Conservation (phyloP, 2,888 invertebrate genomes). For the Plutella xylostella region DNA sequence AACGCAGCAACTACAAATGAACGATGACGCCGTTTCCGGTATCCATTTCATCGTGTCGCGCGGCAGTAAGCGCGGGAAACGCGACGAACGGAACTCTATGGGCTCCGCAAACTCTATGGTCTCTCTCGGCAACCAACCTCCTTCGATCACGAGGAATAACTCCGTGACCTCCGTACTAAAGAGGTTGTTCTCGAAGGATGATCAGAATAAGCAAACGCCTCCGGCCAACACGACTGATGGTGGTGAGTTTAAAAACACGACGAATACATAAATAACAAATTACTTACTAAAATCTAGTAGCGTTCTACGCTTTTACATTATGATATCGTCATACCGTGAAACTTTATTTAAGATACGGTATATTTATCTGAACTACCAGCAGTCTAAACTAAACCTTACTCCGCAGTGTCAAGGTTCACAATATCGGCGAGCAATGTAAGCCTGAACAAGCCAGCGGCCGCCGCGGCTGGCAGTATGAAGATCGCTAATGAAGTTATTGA, state of each 20-base stretch:
- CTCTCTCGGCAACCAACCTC: conserved; percentile 76
- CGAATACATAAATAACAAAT: too few species aligned
- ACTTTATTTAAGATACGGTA: too few species aligned
- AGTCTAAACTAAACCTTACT: too few species aligned
- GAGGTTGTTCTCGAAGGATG: conserved; percentile 82
- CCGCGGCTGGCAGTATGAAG: conserved; percentile 68
- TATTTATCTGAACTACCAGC: too few species aligned
- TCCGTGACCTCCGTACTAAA: conserved; percentile 84
- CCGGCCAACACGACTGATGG: conserved; percentile 52
- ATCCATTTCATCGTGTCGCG: conserved; percentile 78
- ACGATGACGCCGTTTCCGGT: conserved; percentile 78
- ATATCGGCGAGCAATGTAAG: conserved; percentile 56
- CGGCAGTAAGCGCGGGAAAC: conserved; percentile 56
- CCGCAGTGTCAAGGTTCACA: conserved; percentile 44
- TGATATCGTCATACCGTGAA: too few species aligned
- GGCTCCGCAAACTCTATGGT: conserved; percentile 61
- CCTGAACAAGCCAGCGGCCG: conserved; percentile 43
- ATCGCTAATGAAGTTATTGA: conserved; percentile 80
- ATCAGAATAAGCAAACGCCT: conserved; percentile 42
- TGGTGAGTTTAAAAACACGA: conserved; percentile 26
- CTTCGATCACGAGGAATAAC: conserved; percentile 75
- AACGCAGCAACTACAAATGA: conserved; percentile 66
- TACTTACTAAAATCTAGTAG: too few species aligned
- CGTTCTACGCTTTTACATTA: too few species aligned
- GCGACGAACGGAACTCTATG: conserved; percentile 55